Evolutionary conservation across 2,888 invertebrate genomes (phyloP).

Genomic region (Tenthredo scrophulariae): DNA sequence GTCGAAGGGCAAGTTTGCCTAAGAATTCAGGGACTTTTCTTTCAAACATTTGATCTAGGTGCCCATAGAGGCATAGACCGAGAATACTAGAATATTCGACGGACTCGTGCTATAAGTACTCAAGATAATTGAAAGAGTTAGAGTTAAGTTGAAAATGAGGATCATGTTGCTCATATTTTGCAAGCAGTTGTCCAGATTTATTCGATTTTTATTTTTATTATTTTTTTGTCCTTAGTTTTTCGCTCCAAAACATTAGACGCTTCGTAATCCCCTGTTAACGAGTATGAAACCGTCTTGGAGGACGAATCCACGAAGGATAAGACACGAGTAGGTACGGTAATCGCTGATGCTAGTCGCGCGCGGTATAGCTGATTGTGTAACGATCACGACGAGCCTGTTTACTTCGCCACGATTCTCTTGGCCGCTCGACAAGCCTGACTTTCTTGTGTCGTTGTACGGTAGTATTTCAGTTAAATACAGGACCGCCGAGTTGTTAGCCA

Average conservation of each 20-base stretch:
- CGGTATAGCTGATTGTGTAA: constrained; percentile 32
- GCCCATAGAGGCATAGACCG: too few relatives aligned
- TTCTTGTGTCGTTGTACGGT: constrained; percentile 22
- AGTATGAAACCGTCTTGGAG: constrained; percentile 18
- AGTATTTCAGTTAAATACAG: not conserved
- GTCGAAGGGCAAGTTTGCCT: constrained; percentile 38
- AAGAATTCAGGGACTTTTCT: constrained; percentile 42
- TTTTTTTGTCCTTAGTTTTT: not conserved
- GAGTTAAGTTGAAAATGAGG: too few relatives aligned
- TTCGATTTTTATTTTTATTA: not conserved
- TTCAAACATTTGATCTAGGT: not conserved
- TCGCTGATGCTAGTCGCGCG: constrained; percentile 41
- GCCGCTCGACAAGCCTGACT: constrained; percentile 21
- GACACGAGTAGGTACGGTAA: not conserved
- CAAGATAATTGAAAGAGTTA: too few relatives aligned
- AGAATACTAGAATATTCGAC: not conserved
- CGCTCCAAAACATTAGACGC: not conserved
- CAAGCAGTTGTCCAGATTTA: not conserved
- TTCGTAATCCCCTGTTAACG: not conserved
- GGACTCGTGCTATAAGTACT: not conserved
- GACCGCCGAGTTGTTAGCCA: constrained; percentile 4
- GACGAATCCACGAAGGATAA: not conserved
- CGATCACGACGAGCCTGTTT: constrained; percentile 34
- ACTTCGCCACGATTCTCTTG: constrained; percentile 45
- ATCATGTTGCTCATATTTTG: too few relatives aligned